Evolutionary conservation across 2,888 invertebrate genomes (phyloP).

Genomic region (Epirrhoe tristata): DNA sequence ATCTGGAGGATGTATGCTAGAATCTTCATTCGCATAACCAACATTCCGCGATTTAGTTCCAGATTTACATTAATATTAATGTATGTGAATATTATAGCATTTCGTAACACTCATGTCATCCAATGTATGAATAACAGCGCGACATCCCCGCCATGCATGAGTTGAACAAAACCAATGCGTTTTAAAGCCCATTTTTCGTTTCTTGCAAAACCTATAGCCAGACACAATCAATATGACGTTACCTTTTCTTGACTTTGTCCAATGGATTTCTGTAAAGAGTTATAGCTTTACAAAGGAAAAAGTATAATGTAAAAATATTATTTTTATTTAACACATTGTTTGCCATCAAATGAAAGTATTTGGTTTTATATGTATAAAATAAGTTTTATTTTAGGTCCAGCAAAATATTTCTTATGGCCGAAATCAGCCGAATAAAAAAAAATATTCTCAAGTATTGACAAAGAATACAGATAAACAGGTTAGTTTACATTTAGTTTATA

Average conservation of each 20-base stretch:
- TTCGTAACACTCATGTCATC: conserved; percentile 37
- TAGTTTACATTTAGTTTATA: too few relatives aligned
- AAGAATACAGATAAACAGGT: too few relatives aligned
- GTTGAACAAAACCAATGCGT: conserved; percentile 29
- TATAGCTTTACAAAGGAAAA: neutral
- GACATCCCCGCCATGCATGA: conserved; percentile 38
- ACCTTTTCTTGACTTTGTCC: neutral
- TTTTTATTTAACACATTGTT: too few relatives aligned
- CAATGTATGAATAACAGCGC: conserved; percentile 42
- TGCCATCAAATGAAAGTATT: too few relatives aligned
- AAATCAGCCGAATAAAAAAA: too few relatives aligned
- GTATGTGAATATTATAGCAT: conserved; percentile 36
- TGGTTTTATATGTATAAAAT: too few relatives aligned
- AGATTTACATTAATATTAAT: neutral
- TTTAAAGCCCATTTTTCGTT: neutral
- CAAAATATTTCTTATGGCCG: too few relatives aligned
- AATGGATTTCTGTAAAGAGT: neutral
- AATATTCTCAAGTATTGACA: too few relatives aligned
- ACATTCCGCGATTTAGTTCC: too few relatives aligned
- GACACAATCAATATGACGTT: conserved; percentile 7
- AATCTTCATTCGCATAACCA: too few relatives aligned
- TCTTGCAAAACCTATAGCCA: conserved; percentile 14
- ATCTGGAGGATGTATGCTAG: too few relatives aligned
- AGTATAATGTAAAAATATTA: neutral
- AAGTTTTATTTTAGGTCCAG: too few relatives aligned